Conservation (phyloP, 2,113 vertebrate species). For the Eurypyga helias region DNA sequence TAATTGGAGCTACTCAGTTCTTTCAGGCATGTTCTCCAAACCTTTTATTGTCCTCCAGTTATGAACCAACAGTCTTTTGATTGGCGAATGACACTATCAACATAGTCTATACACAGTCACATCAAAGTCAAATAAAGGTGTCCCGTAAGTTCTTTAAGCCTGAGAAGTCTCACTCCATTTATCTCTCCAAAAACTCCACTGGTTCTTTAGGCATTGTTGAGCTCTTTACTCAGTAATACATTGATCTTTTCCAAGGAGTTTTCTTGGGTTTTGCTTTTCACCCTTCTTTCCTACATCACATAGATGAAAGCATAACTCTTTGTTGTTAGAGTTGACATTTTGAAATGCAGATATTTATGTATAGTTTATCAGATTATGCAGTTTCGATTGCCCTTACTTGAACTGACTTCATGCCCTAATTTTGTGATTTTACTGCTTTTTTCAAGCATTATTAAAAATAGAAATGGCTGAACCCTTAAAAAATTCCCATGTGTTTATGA, state of each 20-base stretch:
- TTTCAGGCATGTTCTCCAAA: not conserved
- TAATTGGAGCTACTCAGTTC: not conserved
- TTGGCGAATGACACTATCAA: not conserved
- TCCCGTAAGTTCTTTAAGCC: rapidly evolving
- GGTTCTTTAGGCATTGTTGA: not conserved
- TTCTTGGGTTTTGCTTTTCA: not conserved
- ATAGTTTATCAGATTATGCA: not conserved
- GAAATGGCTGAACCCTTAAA: not conserved
- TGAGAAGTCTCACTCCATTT: not conserved
- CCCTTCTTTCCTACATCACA: not conserved
- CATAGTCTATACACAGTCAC: not conserved
- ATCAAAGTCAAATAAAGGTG: not conserved
- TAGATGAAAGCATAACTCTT: not conserved
- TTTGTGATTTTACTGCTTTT: not conserved
- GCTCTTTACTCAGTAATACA: not conserved
- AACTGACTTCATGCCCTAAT: not conserved
- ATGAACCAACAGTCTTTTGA: not conserved
- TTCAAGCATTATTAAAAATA: not conserved
- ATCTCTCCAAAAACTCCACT: not conserved
- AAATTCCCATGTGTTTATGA: not conserved
- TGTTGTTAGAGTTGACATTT: not conserved
- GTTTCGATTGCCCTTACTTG: not conserved
- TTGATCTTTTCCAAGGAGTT: not conserved
- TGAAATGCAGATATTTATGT: not conserved
- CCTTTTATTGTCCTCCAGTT: not conserved